Percentiles rank a stretch among this genome's conserved stretches.
Evolutionary conservation across 2,888 invertebrate species (phyloP).

Genomic region (Parelbella ahira): DNA sequence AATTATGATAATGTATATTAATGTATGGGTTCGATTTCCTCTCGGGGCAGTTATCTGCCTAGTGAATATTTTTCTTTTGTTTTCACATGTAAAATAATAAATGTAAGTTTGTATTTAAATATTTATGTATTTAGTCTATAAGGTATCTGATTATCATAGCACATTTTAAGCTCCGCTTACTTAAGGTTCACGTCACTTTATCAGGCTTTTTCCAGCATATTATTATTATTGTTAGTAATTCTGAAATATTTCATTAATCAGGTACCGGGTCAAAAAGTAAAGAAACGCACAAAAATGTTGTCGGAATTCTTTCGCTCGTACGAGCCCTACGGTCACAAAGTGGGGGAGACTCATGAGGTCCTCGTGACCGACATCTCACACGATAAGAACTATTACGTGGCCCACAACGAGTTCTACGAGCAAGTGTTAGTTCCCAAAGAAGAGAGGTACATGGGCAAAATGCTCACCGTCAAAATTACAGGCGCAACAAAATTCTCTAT

Average conservation of each 20-base stretch:
- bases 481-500: slow-evolving; percentile 88
- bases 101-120: too few relatives aligned
- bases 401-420: slow-evolving; percentile 97
- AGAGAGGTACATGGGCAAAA: slow-evolving; percentile 89
- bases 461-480: slow-evolving; percentile 87
- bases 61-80: too few relatives aligned
- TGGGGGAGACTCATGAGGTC: slow-evolving; percentile 86
- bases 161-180: too few relatives aligned
- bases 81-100: too few relatives aligned
- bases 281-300: slow-evolving; percentile 91
- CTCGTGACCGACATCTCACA: slow-evolving; percentile 96
- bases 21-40: too few relatives aligned
- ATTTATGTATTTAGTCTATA: too few relatives aligned
- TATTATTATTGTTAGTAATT: too few relatives aligned
- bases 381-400: slow-evolving; percentile 94
- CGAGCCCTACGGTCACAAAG: slow-evolving; percentile 86
- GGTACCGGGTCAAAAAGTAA: slow-evolving; percentile 93
- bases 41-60: too few relatives aligned
- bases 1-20: too few relatives aligned
- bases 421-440: slow-evolving; percentile 91
- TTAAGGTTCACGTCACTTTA: not conserved
- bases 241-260: too few relatives aligned
- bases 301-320: slow-evolving; percentile 95
- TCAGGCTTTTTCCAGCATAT: not conserved
- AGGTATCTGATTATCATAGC: too few relatives aligned